Conservation (phyloP, 1,140 invertebrate species). For the Brachionus angularis region DNA sequence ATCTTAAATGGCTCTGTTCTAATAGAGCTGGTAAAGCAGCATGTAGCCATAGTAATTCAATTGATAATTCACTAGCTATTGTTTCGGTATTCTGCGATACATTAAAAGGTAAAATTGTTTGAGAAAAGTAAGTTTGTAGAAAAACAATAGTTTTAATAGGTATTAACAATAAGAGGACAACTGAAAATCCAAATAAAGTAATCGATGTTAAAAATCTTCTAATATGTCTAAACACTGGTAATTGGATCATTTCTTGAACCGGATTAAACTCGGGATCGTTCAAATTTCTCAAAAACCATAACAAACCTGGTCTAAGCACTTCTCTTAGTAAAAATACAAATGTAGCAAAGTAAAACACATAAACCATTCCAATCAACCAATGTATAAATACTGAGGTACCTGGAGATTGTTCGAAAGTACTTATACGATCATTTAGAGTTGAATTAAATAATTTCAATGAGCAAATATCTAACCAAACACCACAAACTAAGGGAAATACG, state of each 20-base stretch:
- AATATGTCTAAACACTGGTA: slow-evolving; percentile 83
- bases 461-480: slow-evolving; percentile 98
- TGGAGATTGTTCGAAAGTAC: slow-evolving; percentile 78
- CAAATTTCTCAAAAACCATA: slow-evolving; percentile 90
- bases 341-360: slow-evolving; percentile 98
- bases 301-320: slow-evolving; percentile 84
- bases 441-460: slow-evolving; percentile 85
- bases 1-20: slow-evolving; percentile 88
- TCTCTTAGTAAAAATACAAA: slow-evolving; percentile 88
- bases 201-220: slow-evolving; percentile 82
- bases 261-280: slow-evolving; percentile 99
- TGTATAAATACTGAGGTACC: slow-evolving; percentile 96
- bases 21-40: slow-evolving; percentile 89
- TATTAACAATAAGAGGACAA: slow-evolving; percentile 29
- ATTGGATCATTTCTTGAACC: slow-evolving; percentile 93
- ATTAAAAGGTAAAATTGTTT: slow-evolving; percentile 44
- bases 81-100: slow-evolving; percentile 64
- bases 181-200: slow-evolving; percentile 61
- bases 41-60: slow-evolving; percentile 88
- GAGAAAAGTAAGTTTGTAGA: slow-evolving; percentile 21
- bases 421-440: slow-evolving; percentile 66
- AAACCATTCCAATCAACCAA: slow-evolving; percentile 98
- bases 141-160: slow-evolving; percentile 1
- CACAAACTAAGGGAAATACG: slow-evolving; percentile 88
- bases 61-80: slow-evolving; percentile 73